These are phyloP conservation scores for Coreius guichenoti DNA, from an alignment of 2,797 vertebrate genomes.

Conservation along the genomic window DNA sequence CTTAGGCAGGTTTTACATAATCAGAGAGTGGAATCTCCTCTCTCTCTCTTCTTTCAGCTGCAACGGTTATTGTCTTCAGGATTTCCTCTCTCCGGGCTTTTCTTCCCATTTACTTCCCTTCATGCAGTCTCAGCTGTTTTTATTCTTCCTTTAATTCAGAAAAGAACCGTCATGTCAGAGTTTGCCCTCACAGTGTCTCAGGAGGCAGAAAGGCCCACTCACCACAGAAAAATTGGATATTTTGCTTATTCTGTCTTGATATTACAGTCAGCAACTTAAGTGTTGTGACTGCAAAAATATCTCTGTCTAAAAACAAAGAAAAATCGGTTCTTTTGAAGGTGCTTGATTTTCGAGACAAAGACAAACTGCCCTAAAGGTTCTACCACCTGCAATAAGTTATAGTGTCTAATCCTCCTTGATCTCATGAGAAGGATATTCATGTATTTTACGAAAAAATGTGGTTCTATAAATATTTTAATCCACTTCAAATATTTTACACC, in stretches of 20 bases:
- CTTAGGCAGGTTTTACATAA: conserved; percentile 19
- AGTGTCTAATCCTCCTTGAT: not conserved
- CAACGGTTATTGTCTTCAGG: conserved; percentile 72
- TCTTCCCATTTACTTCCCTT: conserved; percentile 66
- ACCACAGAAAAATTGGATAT: not conserved
- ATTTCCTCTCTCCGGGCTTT: conserved; percentile 70
- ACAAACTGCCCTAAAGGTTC: not conserved
- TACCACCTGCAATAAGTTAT: not conserved
- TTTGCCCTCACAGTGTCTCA: not conserved
- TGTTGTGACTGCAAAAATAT: not conserved
- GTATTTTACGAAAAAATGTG: not conserved
- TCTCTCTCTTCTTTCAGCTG: conserved; percentile 58
- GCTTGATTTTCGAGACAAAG: not conserved
- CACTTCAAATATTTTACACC: not conserved
- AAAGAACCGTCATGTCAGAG: not conserved
- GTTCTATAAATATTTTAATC: not conserved
- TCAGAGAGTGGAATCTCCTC: conserved; percentile 49
- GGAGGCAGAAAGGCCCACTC: not conserved
- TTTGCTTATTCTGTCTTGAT: not conserved
- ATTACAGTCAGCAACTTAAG: conserved; percentile 14
- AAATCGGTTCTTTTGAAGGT: not conserved
- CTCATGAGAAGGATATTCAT: not conserved
- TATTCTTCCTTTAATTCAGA: conserved; percentile 24
- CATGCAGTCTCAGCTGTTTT: conserved; percentile 51
- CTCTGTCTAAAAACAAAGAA: not conserved